These are phyloP conservation scores for Dasypus novemcinctus DNA, from an alignment of 2,113 vertebrate genomes.

Conservation along the genomic window DNA sequence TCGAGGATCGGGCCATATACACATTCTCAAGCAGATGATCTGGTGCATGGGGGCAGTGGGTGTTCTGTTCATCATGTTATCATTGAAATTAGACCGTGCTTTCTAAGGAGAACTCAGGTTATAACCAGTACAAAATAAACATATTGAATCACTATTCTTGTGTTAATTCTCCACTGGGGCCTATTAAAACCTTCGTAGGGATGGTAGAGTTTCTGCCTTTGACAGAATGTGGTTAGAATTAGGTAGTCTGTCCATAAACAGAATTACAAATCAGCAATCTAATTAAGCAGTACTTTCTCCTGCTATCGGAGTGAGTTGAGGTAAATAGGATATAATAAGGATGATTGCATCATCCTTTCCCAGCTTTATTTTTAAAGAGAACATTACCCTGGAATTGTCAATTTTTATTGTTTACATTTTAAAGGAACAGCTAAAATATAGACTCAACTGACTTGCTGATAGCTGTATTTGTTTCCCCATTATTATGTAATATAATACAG, in stretches of 20 bases:
- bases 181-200: background rate
- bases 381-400: background rate
- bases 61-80: background rate
- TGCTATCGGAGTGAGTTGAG: background rate
- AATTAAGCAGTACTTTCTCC: background rate
- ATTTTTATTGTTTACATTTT: background rate
- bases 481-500: background rate
- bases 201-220: background rate
- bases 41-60: background rate
- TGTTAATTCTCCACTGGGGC: background rate
- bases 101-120: background rate
- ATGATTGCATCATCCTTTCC: background rate
- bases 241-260: background rate
- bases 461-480: background rate
- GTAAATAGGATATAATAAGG: background rate
- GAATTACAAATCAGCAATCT: background rate
- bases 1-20: background rate
- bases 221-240: background rate
- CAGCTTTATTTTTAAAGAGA: background rate
- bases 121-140: background rate
- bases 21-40: background rate
- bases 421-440: background rate
- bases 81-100: conserved; percentile 11
- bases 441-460: background rate
- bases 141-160: background rate